phyloP scores from a whole-genome alignment of 2,797 vertebrate genomes.

The Lutjanus campechanus region DNA sequence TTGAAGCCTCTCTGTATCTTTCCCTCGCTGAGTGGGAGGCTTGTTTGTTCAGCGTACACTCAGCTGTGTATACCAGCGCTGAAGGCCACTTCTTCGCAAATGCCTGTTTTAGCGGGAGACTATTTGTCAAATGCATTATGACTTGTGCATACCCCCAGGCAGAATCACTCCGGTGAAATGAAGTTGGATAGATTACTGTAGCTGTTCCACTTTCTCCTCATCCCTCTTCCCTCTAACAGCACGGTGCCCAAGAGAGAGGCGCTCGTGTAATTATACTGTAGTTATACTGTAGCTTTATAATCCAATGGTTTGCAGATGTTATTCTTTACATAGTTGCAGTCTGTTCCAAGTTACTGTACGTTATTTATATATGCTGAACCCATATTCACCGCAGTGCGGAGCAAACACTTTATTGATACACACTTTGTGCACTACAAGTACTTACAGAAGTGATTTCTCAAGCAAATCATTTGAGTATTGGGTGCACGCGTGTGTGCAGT shows the following conservation, averaged over 20 bases:
- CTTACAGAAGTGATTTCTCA: constrained; percentile 24
- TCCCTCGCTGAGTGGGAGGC: constrained; percentile 85
- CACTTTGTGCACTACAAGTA: constrained; percentile 23
- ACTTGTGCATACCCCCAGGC: constrained; percentile 85
- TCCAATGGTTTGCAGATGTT: constrained; percentile 78
- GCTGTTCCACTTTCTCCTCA: constrained; percentile 79
- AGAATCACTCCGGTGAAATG: constrained; percentile 84
- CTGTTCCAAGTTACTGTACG: constrained; percentile 61
- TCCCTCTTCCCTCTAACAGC: constrained; percentile 73
- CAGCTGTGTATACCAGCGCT: constrained; percentile 85
- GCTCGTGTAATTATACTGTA: constrained; percentile 80
- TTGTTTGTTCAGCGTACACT: constrained; percentile 87
- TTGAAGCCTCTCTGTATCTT: constrained; percentile 81
- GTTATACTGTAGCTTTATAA: constrained; percentile 79
- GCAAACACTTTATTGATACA: constrained; percentile 50
- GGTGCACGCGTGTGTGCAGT: constrained; percentile 24
- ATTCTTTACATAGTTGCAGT: constrained; percentile 70
- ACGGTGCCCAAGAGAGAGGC: constrained; percentile 68
- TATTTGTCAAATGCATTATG: constrained; percentile 90
- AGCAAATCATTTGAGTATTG: constrained; percentile 16
- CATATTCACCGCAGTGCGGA: constrained; percentile 46
- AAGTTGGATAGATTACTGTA: constrained; percentile 88
- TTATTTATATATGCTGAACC: constrained; percentile 65
- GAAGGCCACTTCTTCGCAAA: constrained; percentile 88
- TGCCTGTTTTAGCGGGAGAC: constrained; percentile 87